Conservation (phyloP, 2,888 invertebrate species). For the Entomobrya proxima region DNA sequence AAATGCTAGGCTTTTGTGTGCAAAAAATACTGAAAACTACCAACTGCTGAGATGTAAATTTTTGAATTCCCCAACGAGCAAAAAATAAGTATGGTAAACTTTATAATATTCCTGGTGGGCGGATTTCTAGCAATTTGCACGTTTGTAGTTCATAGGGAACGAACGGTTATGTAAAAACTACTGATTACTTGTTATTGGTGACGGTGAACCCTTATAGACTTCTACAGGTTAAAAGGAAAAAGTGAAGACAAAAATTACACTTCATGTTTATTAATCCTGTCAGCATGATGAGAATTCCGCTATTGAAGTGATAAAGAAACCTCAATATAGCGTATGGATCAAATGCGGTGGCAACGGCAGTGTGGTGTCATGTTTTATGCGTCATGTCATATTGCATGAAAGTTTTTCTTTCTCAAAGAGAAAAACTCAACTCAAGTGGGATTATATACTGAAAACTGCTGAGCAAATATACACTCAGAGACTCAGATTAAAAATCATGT, state of each 20-base stretch:
- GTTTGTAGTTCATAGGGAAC: background rate
- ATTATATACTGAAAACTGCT: too few species aligned
- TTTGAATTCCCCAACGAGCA: background rate
- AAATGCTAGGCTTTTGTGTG: background rate
- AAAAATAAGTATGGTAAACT: background rate
- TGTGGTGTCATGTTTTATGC: conserved; percentile 21
- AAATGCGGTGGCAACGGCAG: background rate
- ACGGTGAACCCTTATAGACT: conserved; percentile 10
- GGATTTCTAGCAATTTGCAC: background rate
- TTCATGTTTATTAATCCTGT: conserved; percentile 14
- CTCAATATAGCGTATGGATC: too few species aligned
- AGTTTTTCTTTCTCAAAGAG: background rate
- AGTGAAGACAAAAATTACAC: background rate
- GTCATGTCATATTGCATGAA: conserved; percentile 15
- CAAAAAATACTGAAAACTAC: background rate
- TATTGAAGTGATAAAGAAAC: background rate
- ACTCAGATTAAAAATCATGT: background rate
- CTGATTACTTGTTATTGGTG: background rate
- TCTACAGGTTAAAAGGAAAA: background rate
- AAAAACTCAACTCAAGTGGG: background rate
- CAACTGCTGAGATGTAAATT: background rate
- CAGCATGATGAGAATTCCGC: background rate
- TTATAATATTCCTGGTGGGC: too few species aligned
- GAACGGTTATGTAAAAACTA: background rate
- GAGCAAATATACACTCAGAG: background rate